Base-by-base conservation (phyloP, 2,888 invertebrate species). In the Aphidius colemani region DNA sequence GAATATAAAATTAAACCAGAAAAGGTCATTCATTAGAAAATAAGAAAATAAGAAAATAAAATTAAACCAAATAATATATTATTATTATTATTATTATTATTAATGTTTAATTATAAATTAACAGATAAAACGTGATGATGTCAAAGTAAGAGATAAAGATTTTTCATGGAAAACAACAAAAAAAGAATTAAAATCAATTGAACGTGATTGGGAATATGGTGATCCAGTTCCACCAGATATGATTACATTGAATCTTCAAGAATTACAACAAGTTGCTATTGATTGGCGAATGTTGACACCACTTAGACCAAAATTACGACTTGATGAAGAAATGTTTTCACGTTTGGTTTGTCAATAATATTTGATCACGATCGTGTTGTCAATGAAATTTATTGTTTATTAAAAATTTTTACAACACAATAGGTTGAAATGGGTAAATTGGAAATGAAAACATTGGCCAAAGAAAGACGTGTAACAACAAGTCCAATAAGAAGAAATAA, bases 251-350 rank as follows among this genome's bases (percentile, higher is more conserved):
- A 88, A 89, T 75, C 86, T 93, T 72, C 88, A 88, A 56, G 95
- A 95, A 74, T 84, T 95, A 57, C 92, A 92, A 73, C 86, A 90
- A 8, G 94, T 95, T 13, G 89, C 93, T 46, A 96, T 96, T 67
- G 94, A 94, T 78, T 96, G 95, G 95, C 89, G 92, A 81, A 95
- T 96, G 95, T 85, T 96, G 63, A 95, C 95, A 10, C 90, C 92
- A n/a, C 81, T 92, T 41, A 85, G 95, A 72, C 95, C 95, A 0
- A 94, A 94, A 80, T 87, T 87, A 43, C 92, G 92, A 75, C 82
- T 88, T 39, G 95, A 96, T 74, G 95, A 95, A 83, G 93, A 94
- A 76, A 93, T 92, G 84, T 95, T 93, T 78, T 92, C 93, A 69
- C 74, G 79, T 74, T 63, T 82, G 75, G 82, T 82, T 70, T 66